Conservation (phyloP, 53 echinoderm and acorn worm species). For the Holothuria leucospilota region DNA sequence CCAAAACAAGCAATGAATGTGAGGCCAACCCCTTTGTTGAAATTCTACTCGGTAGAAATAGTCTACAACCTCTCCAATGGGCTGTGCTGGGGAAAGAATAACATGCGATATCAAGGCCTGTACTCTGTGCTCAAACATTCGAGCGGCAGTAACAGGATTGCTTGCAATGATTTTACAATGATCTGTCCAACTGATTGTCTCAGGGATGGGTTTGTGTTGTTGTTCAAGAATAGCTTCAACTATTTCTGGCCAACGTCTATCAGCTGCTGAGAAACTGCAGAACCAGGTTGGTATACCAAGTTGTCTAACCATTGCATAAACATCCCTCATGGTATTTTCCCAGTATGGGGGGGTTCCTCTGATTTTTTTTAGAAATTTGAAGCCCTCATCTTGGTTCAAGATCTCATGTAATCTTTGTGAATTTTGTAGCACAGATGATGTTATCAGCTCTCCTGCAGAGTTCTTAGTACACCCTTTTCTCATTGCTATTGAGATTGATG, state of each 20-base stretch:
- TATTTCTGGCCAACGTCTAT: conserved; percentile 67
- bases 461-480: background rate
- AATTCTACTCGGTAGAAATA: conserved; percentile 68
- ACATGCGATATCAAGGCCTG: conserved; percentile 11
- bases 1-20: conserved; percentile 69
- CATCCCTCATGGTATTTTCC: conserved; percentile 60
- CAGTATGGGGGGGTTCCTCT: conserved; percentile 7
- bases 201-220: conserved; percentile 43
- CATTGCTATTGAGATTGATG: conserved; percentile 24
- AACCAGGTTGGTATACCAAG: conserved; percentile 71
- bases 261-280: conserved; percentile 58
- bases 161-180: conserved; percentile 63
- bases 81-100: background rate
- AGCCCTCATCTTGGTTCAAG: conserved; percentile 51
- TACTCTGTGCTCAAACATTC: conserved; percentile 38
- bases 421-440: conserved; percentile 57
- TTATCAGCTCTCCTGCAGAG: conserved; percentile 33
- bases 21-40: too few species aligned
- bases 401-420: conserved; percentile 51
- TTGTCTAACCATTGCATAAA: conserved; percentile 74
- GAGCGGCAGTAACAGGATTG: background rate
- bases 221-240: conserved; percentile 54
- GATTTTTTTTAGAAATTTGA: conserved; percentile 48
- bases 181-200: conserved; percentile 55
- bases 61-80: conserved; percentile 41